These are phyloP conservation scores for Mimumesa dahlbomi DNA, from an alignment of 2,888 invertebrate species.

Conservation along the genomic window DNA sequence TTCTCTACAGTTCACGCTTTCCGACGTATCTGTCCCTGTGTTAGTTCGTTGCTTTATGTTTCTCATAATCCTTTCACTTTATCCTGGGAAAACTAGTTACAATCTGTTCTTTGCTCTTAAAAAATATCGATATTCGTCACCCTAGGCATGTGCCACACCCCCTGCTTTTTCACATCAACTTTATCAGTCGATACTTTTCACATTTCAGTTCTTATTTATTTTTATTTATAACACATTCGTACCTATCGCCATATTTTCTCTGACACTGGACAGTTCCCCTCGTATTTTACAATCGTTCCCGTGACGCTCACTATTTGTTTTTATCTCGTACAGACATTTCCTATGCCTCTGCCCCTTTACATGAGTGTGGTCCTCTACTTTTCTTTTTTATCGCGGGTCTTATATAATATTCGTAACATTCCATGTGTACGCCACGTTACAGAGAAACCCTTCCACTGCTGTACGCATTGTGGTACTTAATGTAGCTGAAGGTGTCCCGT, in stretches of 20 bases:
- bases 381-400: neutral
- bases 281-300: slow-evolving; percentile 3
- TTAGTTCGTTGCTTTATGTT: too few relatives aligned
- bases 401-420: slow-evolving; percentile 11
- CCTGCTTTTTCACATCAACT: neutral
- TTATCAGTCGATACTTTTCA: neutral
- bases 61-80: neutral
- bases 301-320: neutral
- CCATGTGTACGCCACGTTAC: neutral
- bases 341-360: neutral
- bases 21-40: neutral
- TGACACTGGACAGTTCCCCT: neutral
- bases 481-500: slow-evolving; percentile 38
- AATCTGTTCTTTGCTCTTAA: slow-evolving; percentile 1
- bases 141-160: neutral
- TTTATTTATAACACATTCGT: slow-evolving; percentile 4
- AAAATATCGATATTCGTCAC: neutral
- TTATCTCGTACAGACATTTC: neutral
- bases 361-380: neutral
- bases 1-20: neutral
- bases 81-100: neutral
- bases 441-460: neutral
- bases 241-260: slow-evolving; percentile 6
- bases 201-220: neutral
- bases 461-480: slow-evolving; percentile 39